Base-by-base conservation (phyloP, 2,113 vertebrate genomes). In the Alethe diademata region DNA sequence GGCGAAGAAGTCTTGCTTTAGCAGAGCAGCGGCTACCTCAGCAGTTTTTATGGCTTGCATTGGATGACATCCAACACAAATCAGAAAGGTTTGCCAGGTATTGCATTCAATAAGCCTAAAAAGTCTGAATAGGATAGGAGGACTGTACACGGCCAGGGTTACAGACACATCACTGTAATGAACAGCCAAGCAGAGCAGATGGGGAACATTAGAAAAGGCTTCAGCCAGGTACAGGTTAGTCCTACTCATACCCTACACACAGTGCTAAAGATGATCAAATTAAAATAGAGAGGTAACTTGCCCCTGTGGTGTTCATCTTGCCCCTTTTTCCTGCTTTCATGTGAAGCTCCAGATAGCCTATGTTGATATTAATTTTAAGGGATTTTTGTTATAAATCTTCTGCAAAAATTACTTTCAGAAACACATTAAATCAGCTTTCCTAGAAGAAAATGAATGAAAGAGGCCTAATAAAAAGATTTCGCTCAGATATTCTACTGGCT, bases 161-260 rank as follows among this genome's bases (percentile, higher is more conserved):
- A 79, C 65, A 90, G 72, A 86, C 35, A 70, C 40, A 26, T 71
- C 69, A 54, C 38, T 62, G 76, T 78, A 50, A 83, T 31, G 62
- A 93, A 84, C 65, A 96, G 91, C 57, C 88, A 94, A 93, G 82
- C 65, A 92, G 22, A 90, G 64, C 92, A 85, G 75, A 96, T 11
- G 35, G 48, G 54, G 33, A 84, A 24, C 3, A 28, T 62, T 45
- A 91, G 67, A 93, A 95, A 86, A 70, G 61, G 69, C 28, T 95
- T 74, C 60, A 78, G 79, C 33, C 74, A 60, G 24, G 19, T 33
- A 45, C 9, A 60, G 51, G 53, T 76, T 31, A 86, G 72, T 58
- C 45, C 38, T 88, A n/a, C 66, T 83, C n/a, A 36, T 5, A 87
- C 73, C 62, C 82, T 31, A 95, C 43, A 62, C 38, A 24, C 26